Percentiles rank a stretch among this genome's conserved stretches.
These are phyloP conservation scores for Limnephilus lunatus DNA, from an alignment of 2,888 invertebrate genomes.

Conservation along the genomic window DNA sequence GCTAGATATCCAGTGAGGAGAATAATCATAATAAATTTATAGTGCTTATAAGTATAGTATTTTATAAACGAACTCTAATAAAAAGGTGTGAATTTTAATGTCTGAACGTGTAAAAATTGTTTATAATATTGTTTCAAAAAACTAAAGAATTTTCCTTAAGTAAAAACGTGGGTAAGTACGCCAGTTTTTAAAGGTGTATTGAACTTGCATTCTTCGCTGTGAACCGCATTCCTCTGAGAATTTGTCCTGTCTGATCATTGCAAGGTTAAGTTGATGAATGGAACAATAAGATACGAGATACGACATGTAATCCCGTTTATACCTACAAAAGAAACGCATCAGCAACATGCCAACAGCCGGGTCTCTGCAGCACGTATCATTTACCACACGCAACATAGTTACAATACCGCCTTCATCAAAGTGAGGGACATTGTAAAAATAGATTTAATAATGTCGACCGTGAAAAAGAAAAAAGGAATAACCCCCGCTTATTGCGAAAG, in stretches of 20 bases:
- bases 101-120: background rate
- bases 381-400: background rate
- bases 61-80: too few species aligned
- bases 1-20: too few species aligned
- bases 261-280: background rate
- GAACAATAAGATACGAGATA: conserved; percentile 2
- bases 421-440: background rate
- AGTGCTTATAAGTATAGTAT: too few species aligned
- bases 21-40: too few species aligned
- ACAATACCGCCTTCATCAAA: background rate
- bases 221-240: background rate
- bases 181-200: background rate
- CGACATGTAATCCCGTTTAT: background rate
- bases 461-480: background rate
- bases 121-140: background rate
- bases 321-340: background rate
- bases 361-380: background rate
- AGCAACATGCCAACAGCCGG: background rate
- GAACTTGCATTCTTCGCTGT: background rate
- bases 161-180: background rate
- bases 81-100: background rate
- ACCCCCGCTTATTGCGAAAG: background rate
- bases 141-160: background rate
- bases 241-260: background rate
- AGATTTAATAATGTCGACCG: background rate